Conservation (phyloP, 2,797 vertebrate genomes). For the Microhierax caerulescens region DNA sequence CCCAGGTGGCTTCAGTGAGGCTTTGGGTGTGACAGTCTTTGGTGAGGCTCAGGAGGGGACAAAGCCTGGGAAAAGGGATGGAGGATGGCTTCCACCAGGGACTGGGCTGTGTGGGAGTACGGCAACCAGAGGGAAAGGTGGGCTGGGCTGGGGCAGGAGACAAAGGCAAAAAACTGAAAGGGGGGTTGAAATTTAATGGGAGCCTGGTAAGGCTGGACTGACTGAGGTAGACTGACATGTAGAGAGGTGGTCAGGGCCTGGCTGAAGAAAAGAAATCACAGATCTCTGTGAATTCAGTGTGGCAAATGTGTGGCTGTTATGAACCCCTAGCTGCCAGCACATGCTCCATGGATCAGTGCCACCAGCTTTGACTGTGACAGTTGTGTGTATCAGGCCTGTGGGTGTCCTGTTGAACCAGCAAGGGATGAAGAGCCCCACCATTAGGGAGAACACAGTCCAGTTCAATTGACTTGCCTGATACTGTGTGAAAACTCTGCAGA, state of each 20-base stretch:
- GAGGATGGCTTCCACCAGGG: background rate
- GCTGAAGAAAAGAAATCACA: background rate
- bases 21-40: background rate
- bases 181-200: background rate
- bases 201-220: background rate
- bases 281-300: background rate
- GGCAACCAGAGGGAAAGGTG: background rate
- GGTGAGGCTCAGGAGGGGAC: background rate
- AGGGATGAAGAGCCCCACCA: background rate
- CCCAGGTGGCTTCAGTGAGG: background rate
- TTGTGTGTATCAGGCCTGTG: background rate
- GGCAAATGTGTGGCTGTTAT: background rate
- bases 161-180: background rate
- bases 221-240: background rate
- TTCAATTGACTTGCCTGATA: background rate
- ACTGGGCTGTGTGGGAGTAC: accelerated
- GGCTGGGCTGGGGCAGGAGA: background rate
- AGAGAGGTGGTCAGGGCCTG: background rate
- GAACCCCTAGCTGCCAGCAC: background rate
- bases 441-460: background rate
- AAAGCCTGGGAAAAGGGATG: background rate
- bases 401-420: background rate
- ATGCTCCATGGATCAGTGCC: background rate
- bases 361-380: background rate
- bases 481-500: background rate